Conservation (phyloP, 2,113 vertebrate genomes). For the Oryzias woworae region DNA sequence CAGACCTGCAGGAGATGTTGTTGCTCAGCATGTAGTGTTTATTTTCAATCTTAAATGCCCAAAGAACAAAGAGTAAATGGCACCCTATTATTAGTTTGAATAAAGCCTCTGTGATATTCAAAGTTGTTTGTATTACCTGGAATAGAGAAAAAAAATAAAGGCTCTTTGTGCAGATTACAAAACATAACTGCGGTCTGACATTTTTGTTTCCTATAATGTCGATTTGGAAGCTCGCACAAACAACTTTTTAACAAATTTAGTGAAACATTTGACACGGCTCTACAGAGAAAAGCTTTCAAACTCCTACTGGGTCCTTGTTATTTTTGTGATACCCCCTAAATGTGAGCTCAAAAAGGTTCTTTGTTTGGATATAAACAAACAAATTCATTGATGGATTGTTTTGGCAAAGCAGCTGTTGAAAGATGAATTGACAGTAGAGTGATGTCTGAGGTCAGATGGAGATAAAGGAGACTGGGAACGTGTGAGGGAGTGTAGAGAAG, state of each 20-base stretch:
- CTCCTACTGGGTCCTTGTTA: not conserved
- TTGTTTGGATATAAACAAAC: not conserved
- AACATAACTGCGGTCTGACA: conserved; percentile 1
- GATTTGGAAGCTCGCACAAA: not conserved
- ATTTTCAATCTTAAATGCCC: conserved; percentile 4
- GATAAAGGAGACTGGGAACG: too few species aligned
- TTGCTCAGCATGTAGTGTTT: conserved; percentile 15
- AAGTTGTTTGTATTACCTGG: conserved; percentile 12
- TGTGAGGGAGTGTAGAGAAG: too few species aligned
- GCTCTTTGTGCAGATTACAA: conserved; percentile 7
- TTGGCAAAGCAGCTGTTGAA: too few species aligned
- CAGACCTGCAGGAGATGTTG: conserved; percentile 11
- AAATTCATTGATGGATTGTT: not conserved
- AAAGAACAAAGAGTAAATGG: conserved; percentile 5
- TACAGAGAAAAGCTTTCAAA: not conserved
- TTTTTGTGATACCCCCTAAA: not conserved
- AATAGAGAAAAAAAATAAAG: conserved; percentile 7
- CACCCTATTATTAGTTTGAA: conserved; percentile 12
- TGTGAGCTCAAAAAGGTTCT: not conserved
- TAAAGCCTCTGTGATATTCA: conserved; percentile 8
- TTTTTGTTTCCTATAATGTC: not conserved
- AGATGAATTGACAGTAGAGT: too few species aligned
- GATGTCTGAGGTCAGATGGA: too few species aligned
- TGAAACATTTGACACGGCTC: not conserved
- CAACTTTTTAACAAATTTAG: conserved; percentile 12